Percentiles rank a stretch among this genome's conserved stretches.
Conservation (phyloP, 2,888 invertebrate genomes). For the Spisula subtruncata region DNA sequence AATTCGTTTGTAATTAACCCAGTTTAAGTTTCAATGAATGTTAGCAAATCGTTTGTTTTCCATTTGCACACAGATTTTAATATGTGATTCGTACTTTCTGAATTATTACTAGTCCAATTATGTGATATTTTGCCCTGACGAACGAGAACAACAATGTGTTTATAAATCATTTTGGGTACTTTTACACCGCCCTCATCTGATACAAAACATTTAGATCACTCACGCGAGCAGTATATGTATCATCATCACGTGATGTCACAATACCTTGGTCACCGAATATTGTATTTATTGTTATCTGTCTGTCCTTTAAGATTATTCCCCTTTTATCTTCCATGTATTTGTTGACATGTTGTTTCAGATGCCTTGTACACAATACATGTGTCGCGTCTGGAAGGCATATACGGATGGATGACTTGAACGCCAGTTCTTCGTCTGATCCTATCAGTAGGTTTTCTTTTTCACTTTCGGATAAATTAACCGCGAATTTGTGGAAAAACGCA, state of each 20-base stretch:
- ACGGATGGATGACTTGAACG: slow-evolving; percentile 47
- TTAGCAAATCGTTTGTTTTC: not conserved
- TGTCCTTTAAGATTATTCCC: not conserved
- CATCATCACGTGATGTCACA: not conserved
- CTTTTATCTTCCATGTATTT: slow-evolving; percentile 43
- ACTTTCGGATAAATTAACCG: slow-evolving; percentile 20
- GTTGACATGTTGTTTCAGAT: slow-evolving; percentile 55
- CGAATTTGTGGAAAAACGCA: slow-evolving; percentile 24
- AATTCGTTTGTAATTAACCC: not conserved
- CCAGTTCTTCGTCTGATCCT: slow-evolving; percentile 53
- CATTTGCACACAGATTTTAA: slow-evolving; percentile 32
- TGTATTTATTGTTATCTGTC: not conserved
- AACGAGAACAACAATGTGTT: slow-evolving; percentile 28
- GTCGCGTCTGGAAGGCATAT: slow-evolving; percentile 29
- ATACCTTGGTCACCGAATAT: slow-evolving; percentile 36
- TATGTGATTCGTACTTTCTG: slow-evolving; percentile 44
- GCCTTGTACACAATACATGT: slow-evolving; percentile 53
- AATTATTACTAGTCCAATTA: slow-evolving; percentile 50
- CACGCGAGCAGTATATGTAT: not conserved
- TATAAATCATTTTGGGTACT: no score
- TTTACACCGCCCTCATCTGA: not conserved
- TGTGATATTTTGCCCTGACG: slow-evolving; percentile 3
- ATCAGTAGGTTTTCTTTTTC: slow-evolving; percentile 21
- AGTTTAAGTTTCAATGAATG: not conserved
- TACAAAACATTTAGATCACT: not conserved